These are phyloP conservation scores for Pseudopodoces humilis DNA, from an alignment of 2,113 vertebrate genomes.

Conservation along the genomic window DNA sequence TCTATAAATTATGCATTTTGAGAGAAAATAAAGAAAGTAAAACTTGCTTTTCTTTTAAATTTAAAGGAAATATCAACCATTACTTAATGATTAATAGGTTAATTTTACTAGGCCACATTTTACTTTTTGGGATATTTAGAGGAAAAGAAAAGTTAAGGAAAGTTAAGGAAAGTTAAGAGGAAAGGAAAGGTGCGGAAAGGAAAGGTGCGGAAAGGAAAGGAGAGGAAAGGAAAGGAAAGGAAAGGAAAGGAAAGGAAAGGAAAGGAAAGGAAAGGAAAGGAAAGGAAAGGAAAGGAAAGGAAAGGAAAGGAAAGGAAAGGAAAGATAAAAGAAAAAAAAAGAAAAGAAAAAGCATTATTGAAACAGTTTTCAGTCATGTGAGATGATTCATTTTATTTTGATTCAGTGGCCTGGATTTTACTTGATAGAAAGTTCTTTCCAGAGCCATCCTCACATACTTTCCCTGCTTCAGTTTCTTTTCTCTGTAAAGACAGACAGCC, in stretches of 20 bases:
- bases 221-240: not conserved
- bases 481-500: not conserved
- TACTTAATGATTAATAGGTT: not conserved
- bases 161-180: too few relatives aligned
- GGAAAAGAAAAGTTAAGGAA: not conserved
- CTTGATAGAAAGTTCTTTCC: not conserved
- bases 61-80: not conserved
- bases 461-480: not conserved
- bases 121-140: not conserved
- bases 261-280: too few relatives aligned
- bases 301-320: too few relatives aligned
- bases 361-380: not conserved
- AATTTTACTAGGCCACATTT: not conserved
- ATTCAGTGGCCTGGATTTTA: not conserved
- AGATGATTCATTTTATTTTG: not conserved
- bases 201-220: too few relatives aligned
- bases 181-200: not conserved
- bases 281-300: too few relatives aligned
- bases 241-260: too few relatives aligned
- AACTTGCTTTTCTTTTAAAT: not conserved
- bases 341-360: not conserved
- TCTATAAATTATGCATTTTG: not conserved
- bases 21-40: not conserved
- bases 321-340: too few relatives aligned
- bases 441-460: not conserved